These are phyloP conservation scores for Caenorhabditis afra DNA, from an alignment of 2,888 invertebrate species.

Conservation along the genomic window DNA sequence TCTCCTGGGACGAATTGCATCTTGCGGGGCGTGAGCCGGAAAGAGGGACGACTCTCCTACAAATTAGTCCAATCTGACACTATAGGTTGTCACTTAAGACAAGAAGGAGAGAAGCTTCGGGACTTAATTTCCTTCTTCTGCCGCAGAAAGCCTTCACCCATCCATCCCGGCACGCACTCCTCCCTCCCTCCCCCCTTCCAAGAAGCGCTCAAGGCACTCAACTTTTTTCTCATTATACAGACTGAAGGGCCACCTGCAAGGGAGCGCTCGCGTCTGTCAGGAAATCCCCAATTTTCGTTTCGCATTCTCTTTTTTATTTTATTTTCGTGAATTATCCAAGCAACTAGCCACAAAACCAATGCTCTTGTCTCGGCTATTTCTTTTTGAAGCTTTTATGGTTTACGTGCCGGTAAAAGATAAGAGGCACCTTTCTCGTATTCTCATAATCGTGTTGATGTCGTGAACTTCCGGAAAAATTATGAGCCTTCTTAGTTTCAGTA, in stretches of 20 bases:
- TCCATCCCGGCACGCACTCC: slow-evolving; percentile 47
- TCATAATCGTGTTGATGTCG: too few species aligned
- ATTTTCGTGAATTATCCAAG: slow-evolving; percentile 20
- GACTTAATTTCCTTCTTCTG: slow-evolving; percentile 47
- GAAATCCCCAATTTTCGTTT: slow-evolving; percentile 59
- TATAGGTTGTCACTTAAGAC: slow-evolving; percentile 63
- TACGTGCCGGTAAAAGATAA: background rate
- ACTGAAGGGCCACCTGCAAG: slow-evolving; percentile 28
- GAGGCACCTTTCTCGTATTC: too few species aligned
- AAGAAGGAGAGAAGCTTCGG: slow-evolving; percentile 37
- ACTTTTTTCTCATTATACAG: slow-evolving; percentile 48
- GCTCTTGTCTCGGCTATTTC: background rate
- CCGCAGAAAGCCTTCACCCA: slow-evolving; percentile 40
- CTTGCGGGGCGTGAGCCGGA: slow-evolving; percentile 4
- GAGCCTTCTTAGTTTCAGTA: background rate
- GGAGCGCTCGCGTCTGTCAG: slow-evolving; percentile 31
- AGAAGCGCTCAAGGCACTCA: slow-evolving; percentile 23
- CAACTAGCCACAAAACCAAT: background rate
- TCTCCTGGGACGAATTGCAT: background rate
- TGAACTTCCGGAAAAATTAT: slow-evolving; percentile 22
- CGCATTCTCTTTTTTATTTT: slow-evolving; percentile 27
- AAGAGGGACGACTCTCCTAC: slow-evolving; percentile 30
- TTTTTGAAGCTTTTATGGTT: background rate
- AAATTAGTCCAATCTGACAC: slow-evolving; percentile 68
- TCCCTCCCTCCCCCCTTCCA: background rate